These are phyloP conservation scores for Numenius phaeopus DNA, from an alignment of 2,797 vertebrate genomes.

Conservation along the genomic window DNA sequence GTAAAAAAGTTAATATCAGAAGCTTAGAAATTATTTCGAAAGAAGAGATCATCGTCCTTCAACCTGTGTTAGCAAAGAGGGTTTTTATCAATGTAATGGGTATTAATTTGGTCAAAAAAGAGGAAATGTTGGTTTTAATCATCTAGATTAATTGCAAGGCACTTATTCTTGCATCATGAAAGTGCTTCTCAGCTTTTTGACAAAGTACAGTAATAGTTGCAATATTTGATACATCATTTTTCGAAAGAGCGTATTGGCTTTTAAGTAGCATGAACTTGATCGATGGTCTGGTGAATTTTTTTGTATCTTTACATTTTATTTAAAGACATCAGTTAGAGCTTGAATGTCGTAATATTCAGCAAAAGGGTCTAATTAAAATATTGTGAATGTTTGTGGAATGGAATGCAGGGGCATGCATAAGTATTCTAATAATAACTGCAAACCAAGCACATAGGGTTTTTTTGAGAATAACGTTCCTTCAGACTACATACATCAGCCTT, in stretches of 20 bases:
- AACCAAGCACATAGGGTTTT: neutral
- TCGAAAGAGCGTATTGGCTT: neutral
- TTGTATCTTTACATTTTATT: neutral
- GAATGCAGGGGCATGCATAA: neutral
- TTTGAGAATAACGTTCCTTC: neutral
- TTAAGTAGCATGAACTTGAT: neutral
- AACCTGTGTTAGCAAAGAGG: neutral
- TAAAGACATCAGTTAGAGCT: neutral
- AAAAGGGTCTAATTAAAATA: neutral
- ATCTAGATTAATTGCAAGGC: neutral
- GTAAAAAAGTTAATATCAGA: neutral
- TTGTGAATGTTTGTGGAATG: neutral
- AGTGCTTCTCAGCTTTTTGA: conserved; percentile 9
- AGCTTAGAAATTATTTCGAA: neutral
- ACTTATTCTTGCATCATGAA: neutral
- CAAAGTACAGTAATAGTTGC: neutral
- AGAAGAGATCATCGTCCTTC: neutral
- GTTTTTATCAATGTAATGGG: neutral
- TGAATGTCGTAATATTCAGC: neutral
- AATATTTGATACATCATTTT: neutral
- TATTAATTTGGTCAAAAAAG: neutral
- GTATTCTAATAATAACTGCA: neutral
- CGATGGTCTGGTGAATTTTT: neutral
- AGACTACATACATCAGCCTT: neutral
- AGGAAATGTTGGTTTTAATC: neutral